A percentile compares a stretch with the other conserved stretches of the same genome.
These are phyloP conservation scores for Agrotis puta DNA, from an alignment of 2,888 invertebrate species.

Conservation along the genomic window DNA sequence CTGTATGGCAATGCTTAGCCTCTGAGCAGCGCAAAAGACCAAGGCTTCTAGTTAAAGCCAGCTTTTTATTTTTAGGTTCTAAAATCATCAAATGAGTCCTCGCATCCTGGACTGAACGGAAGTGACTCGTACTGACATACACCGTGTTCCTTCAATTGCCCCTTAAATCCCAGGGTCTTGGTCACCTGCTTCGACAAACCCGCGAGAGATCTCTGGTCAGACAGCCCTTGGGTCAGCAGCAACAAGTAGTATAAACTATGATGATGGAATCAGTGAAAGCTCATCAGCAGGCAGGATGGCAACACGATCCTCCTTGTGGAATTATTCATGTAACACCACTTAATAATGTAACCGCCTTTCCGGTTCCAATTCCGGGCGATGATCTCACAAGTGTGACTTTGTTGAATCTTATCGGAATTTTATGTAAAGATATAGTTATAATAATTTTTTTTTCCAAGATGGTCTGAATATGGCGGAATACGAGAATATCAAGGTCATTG, in stretches of 20 bases:
- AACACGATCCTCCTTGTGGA: constrained; percentile 19
- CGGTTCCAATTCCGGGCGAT: constrained; percentile 29
- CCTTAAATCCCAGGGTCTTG: too few species aligned
- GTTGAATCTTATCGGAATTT: background rate
- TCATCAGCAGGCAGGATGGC: constrained; percentile 34
- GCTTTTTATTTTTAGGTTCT: too few species aligned
- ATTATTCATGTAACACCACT: constrained; percentile 38
- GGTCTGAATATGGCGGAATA: background rate
- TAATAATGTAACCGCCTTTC: constrained; percentile 35
- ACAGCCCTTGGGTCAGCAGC: too few species aligned
- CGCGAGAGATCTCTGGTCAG: too few species aligned
- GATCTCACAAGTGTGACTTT: constrained; percentile 34
- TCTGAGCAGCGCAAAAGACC: too few species aligned
- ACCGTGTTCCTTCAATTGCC: too few species aligned
- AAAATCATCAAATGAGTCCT: too few species aligned
- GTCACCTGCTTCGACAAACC: too few species aligned
- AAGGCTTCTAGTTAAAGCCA: too few species aligned
- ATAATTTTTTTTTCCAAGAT: background rate
- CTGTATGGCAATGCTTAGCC: too few species aligned
- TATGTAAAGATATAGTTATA: background rate
- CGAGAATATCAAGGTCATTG: background rate
- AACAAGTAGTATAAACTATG: background rate
- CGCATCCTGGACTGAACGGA: too few species aligned
- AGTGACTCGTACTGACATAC: too few species aligned
- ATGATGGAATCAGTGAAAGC: constrained; percentile 45